Evolutionary conservation across 2,797 vertebrate species (phyloP).

Genomic region (Alectoris magna): DNA sequence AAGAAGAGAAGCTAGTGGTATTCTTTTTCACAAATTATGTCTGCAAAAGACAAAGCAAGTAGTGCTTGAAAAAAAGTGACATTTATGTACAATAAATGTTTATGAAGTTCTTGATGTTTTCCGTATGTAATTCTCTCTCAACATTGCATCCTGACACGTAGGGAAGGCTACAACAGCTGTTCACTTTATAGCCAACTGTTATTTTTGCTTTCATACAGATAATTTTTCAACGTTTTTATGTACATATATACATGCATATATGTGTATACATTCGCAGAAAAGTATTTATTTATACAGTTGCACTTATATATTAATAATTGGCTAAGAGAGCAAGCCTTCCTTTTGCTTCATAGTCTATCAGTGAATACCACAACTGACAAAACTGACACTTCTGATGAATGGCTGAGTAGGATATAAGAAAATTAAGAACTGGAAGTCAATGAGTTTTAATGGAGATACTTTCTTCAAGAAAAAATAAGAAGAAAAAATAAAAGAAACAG

Average conservation of each 20-base stretch:
- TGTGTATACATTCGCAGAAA: neutral
- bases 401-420: neutral
- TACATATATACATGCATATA: neutral
- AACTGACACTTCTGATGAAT: neutral
- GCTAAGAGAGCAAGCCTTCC: neutral
- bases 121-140: constrained; percentile 48
- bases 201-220: neutral
- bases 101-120: constrained; percentile 34
- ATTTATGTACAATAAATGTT: constrained; percentile 50
- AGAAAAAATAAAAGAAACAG: neutral
- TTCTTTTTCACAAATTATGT: constrained; percentile 1
- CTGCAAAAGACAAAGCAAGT: constrained; percentile 33
- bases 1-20: neutral
- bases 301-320: neutral
- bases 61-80: constrained; percentile 34
- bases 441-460: neutral
- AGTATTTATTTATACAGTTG: neutral
- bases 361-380: neutral
- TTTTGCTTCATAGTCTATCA: neutral
- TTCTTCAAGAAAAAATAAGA: neutral
- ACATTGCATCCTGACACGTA: neutral
- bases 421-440: neutral
- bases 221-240: neutral
- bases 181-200: constrained; percentile 18
- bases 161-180: constrained; percentile 5